Evolutionary conservation across 2,113 vertebrate genomes (phyloP).

Genomic region (Rhynchopsitta pachyrhyncha): DNA sequence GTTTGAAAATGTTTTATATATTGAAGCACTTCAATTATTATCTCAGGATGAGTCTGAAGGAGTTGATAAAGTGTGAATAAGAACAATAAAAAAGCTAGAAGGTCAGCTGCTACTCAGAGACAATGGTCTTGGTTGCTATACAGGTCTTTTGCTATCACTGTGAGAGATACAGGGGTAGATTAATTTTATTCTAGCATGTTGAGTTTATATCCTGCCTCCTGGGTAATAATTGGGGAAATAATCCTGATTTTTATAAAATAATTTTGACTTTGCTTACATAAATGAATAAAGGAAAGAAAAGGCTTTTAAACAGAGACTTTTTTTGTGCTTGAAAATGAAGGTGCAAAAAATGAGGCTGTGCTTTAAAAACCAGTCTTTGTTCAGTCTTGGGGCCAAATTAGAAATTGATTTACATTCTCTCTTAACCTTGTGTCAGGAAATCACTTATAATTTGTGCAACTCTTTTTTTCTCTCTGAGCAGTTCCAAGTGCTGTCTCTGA

Average conservation of each 20-base stretch:
- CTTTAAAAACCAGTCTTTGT: not conserved
- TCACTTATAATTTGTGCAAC: not conserved
- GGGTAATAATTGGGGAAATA: not conserved
- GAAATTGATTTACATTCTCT: slow-evolving; percentile 28
- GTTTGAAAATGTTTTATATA: not conserved
- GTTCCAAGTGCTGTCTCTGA: not conserved
- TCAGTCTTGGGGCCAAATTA: not conserved
- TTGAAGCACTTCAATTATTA: not conserved
- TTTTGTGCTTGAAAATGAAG: not conserved
- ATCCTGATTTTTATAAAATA: not conserved
- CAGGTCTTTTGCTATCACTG: not conserved
- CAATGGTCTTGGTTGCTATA: not conserved
- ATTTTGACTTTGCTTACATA: not conserved
- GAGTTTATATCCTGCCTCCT: not conserved
- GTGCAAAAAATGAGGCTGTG: not conserved
- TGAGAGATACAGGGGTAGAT: not conserved
- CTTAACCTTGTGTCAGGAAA: not conserved
- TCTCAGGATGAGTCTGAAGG: not conserved
- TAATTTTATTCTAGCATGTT: not conserved
- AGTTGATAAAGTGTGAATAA: not conserved
- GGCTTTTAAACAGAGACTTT: not conserved
- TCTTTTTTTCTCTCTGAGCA: not conserved
- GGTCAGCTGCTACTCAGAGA: not conserved
- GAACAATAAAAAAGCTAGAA: not conserved
- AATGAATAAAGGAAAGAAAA: not conserved